These are phyloP conservation scores for Anastrepha ludens DNA, from an alignment of 1,140 invertebrate genomes.

Conservation along the genomic window DNA sequence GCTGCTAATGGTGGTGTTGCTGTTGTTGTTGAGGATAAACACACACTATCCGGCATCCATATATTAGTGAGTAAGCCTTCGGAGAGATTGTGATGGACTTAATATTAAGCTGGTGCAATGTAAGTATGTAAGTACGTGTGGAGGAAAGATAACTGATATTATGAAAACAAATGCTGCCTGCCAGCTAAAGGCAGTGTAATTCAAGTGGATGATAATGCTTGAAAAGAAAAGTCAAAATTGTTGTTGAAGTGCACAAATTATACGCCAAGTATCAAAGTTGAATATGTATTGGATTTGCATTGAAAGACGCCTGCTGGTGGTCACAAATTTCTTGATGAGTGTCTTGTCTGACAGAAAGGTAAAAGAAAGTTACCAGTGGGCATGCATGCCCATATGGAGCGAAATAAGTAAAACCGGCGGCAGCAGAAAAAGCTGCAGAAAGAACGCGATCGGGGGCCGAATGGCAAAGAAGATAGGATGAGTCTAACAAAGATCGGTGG, in stretches of 20 bases:
- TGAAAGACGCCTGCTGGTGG: not conserved
- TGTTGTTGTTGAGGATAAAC: constrained; percentile 7
- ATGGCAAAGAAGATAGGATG: too few relatives aligned
- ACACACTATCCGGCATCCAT: not conserved
- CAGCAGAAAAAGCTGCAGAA: too few relatives aligned
- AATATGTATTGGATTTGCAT: not conserved
- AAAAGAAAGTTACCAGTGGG: too few relatives aligned
- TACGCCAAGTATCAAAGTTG: not conserved
- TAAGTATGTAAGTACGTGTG: not conserved
- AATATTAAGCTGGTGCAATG: constrained; percentile 18
- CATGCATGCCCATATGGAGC: too few relatives aligned
- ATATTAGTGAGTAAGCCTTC: not conserved
- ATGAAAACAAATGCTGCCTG: constrained; percentile 19
- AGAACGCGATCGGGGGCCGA: too few relatives aligned
- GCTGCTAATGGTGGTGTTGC: constrained; percentile 19
- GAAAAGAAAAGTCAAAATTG: constrained; percentile 17
- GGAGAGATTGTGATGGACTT: constrained; percentile 4
- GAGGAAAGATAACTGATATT: constrained; percentile 20
- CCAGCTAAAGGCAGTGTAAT: not conserved
- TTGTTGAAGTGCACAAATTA: constrained; percentile 17
- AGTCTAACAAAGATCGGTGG: too few relatives aligned
- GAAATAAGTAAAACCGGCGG: too few relatives aligned
- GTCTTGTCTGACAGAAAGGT: too few relatives aligned
- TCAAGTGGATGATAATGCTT: not conserved
- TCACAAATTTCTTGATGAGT: too few relatives aligned